These are phyloP conservation scores for Ormyrus labotus DNA, from an alignment of 2,888 invertebrate species.

Conservation along the genomic window DNA sequence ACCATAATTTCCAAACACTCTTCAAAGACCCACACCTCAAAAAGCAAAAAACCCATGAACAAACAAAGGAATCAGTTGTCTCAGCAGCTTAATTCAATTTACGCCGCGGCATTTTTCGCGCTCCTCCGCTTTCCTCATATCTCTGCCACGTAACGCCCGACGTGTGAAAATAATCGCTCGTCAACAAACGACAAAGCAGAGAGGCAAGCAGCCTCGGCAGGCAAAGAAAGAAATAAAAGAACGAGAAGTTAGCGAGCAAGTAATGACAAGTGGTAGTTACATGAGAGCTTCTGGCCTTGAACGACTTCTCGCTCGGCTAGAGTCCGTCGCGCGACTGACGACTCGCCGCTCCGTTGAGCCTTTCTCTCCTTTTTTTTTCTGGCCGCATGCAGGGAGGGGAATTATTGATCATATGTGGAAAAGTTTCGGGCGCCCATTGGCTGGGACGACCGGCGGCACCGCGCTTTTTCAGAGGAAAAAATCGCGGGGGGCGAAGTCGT, in stretches of 20 bases:
- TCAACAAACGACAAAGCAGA: not conserved
- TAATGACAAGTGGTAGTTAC: too few species aligned
- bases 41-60: too few species aligned
- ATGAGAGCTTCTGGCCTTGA: slow-evolving; percentile 65
- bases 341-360: slow-evolving; percentile 1
- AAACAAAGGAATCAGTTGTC: too few species aligned
- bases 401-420: slow-evolving; percentile 64
- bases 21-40: too few species aligned
- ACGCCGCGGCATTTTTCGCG: slow-evolving; percentile 8
- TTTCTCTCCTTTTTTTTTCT: slow-evolving; percentile 1
- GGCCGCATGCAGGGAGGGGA: slow-evolving; percentile 46
- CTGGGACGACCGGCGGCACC: not conserved
- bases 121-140: not conserved
- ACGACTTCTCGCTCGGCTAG: slow-evolving; percentile 61
- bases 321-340: slow-evolving; percentile 23
- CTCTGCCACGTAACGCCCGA: not conserved
- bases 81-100: slow-evolving; percentile 1
- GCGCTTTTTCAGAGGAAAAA: too few species aligned
- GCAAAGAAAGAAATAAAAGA: not conserved
- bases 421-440: slow-evolving; percentile 63
- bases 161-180: not conserved
- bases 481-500: too few species aligned
- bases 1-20: too few species aligned
- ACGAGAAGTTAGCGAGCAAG: not conserved
- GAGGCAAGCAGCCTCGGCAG: not conserved